Base-by-base conservation (phyloP, 2,113 vertebrate species). In the Microtus pennsylvanicus region DNA sequence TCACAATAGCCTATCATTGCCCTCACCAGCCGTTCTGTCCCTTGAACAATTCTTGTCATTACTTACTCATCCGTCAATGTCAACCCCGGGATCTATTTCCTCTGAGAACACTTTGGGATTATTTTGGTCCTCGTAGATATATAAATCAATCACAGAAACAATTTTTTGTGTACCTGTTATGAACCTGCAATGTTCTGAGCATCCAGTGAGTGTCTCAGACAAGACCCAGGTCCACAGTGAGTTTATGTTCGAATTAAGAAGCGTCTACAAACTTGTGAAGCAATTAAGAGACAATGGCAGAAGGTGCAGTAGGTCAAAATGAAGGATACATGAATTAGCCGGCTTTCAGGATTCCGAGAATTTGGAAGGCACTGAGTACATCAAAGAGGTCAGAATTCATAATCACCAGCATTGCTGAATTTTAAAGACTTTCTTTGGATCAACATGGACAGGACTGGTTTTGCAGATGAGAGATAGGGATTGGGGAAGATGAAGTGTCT, bases 21-120 rank as follows among this genome's bases (percentile, higher is more conserved):
- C 90, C 86, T 95, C 81, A 83, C 86, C 45, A 63, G 69, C 45
- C 58, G 93, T 72, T 96, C 75, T 94, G 67, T 72, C 50, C 93
- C 83, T 93, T 87, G 74, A 97, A 96, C 86, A 94, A 76, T 96
- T 94, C 70, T 83, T 96, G 69, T 94, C 83, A 78, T 94, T 92
- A 94, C 82, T 78, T 89, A 82, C 77, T 61, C 47, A 94, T 93
- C 87, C 3, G 0, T 95, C 92, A 96, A 24, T 94, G 94, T 90
- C 96, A 96, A 95, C 55, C 22, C 50, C 55, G 90, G 78, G 90
- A 95, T 94, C 61, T 72, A 95, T 80, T 92, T 95, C 69, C 75
- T 93, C n/a, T 82, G 78, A 87, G 89, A 98, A 96, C 55, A 70
- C 63, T 95, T 94, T 94, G 67, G 89, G 42, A 94, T 96, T 95